Base-by-base conservation (phyloP, 2,113 vertebrate species). In the Platichthys stellatus region DNA sequence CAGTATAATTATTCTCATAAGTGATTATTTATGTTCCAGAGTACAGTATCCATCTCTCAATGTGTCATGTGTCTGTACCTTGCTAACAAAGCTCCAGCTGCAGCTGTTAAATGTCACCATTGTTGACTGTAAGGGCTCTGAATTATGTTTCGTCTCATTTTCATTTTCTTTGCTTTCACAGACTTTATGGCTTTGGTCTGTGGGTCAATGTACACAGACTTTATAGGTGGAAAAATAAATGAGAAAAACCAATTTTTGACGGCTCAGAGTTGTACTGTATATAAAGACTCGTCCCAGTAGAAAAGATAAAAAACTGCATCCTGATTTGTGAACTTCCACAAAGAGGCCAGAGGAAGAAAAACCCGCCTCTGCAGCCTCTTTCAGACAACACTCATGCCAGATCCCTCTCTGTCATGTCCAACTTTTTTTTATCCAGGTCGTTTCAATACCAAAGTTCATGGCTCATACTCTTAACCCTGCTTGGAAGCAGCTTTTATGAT, bases 271-370 rank as follows among this genome's bases (percentile, higher is more conserved):
- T 61, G 49, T 57, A 43, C 26, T 64, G 9, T n/a, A 62, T 28
- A 59, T 77, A 57, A 61, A 60, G 35, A 56, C 56, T 21, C 54
- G 6, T 58, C 26, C 28, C 2, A 7, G 10, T 54, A 49, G 20
- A 70, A 74, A 69, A 4, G 12, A 0, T 49, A 54, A 69, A 66
- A 78, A 58, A 64, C 24, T 73, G 24, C 21, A 31, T 67, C 21
- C 13, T 83, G 81, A 86, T 87, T 85, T 82, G 77, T 78, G 73
- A 70, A 69, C 67, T 60, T 76, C 57, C 45, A 66, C 47, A 51
- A 73, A 81, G 54, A 75, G 57, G 74, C 31, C 67, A 76, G 69
- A 67, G 51, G 7, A 69, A 63, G 73, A 51, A 78, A 82, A 80
- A 80, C 26, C 66, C 40, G 63, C 35, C 35, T 53, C 59, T 60